phyloP scores from a whole-genome alignment of 2,113 vertebrate genomes.

The Gallinago media region DNA sequence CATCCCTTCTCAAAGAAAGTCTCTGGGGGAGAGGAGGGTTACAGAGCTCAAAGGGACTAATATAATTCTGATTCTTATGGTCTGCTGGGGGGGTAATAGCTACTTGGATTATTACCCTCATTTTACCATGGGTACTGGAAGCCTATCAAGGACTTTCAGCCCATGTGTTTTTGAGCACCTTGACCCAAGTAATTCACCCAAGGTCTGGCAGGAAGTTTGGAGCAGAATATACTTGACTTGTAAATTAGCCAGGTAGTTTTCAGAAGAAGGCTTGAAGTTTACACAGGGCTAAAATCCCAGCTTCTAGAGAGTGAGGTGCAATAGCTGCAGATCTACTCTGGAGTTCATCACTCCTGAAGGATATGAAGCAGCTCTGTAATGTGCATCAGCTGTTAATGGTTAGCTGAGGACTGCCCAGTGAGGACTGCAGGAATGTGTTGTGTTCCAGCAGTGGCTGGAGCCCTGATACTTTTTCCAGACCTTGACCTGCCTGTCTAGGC shows the following conservation, averaged over 20 bases:
- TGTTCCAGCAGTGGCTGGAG: neutral
- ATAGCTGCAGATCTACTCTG: neutral
- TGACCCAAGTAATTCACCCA: neutral
- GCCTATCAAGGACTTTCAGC: neutral
- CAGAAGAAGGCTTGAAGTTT: neutral
- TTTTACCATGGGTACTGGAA: neutral
- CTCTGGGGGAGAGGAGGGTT: neutral
- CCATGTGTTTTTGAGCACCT: neutral
- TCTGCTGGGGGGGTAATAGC: neutral
- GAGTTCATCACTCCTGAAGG: neutral
- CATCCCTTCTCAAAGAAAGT: neutral
- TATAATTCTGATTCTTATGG: neutral
- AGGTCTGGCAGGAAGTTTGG: neutral
- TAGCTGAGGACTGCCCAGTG: neutral
- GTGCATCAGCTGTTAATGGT: neutral
- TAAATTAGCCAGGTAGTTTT: neutral
- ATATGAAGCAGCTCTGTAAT: neutral
- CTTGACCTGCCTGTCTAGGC: neutral
- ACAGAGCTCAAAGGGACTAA: neutral
- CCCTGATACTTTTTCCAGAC: neutral
- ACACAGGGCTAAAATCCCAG: neutral
- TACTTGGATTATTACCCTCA: neutral
- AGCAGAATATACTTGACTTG: neutral
- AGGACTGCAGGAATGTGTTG: neutral
- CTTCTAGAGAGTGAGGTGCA: neutral